These are phyloP conservation scores for Odocoileus hemionus DNA, from an alignment of 2,113 vertebrate genomes.

Conservation along the genomic window DNA sequence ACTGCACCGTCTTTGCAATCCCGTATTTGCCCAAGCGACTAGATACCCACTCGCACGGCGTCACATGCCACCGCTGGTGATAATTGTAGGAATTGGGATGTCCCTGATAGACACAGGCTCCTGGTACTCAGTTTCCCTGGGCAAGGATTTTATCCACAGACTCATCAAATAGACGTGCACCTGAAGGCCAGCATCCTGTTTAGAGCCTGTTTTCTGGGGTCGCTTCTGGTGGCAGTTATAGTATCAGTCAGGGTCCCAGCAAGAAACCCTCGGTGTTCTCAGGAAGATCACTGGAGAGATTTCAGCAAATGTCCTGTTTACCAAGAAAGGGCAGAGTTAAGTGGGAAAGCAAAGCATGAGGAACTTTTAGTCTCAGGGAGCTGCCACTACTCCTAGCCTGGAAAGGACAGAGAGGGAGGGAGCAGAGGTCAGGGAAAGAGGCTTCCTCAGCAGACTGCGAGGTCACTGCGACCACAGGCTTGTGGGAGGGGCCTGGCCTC, in stretches of 20 bases:
- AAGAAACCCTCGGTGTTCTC: neutral
- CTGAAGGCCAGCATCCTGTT: neutral
- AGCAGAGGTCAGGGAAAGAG: neutral
- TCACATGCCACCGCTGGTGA: rapidly evolving
- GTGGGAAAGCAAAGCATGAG: neutral
- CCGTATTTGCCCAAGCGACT: neutral
- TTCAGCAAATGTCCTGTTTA: neutral
- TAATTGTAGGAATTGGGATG: rapidly evolving
- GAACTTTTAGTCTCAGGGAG: neutral
- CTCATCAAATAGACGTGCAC: neutral
- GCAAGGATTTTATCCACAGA: neutral
- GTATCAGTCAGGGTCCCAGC: neutral
- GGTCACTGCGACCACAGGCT: neutral
- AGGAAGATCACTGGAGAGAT: neutral
- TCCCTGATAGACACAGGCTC: neutral
- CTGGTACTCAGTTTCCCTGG: rapidly evolving
- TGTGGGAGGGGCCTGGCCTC: too few relatives aligned
- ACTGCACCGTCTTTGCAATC: rapidly evolving
- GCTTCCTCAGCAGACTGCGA: rapidly evolving
- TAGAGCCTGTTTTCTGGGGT: neutral
- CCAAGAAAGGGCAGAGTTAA: neutral
- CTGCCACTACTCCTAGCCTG: neutral
- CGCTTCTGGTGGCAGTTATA: neutral
- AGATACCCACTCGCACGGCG: rapidly evolving
- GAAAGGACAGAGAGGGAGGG: neutral